Percentiles rank a stretch among this genome's conserved stretches.
Conservation (phyloP, 2,888 invertebrate species). For the Xestia ashworthii region DNA sequence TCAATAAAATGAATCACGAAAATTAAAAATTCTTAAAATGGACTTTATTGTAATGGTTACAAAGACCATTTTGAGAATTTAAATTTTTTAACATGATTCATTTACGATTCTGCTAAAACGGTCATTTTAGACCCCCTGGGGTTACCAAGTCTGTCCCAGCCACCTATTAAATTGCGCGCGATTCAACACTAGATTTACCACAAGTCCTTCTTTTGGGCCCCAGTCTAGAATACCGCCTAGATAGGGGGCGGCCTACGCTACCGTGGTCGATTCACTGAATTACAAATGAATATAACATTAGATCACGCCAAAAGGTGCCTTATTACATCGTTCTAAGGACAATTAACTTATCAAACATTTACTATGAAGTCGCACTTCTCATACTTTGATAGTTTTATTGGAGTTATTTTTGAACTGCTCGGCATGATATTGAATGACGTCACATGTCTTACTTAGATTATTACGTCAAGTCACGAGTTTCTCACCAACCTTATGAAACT, state of each 20-base stretch:
- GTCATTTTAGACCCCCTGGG: no score
- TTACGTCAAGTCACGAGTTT: constrained; percentile 15
- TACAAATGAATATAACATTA: background rate
- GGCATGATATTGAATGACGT: constrained; percentile 15
- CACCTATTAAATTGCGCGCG: background rate
- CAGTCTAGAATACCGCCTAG: background rate
- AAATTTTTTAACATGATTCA: no score
- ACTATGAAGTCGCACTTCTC: background rate
- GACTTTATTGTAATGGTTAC: no score
- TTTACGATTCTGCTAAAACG: no score
- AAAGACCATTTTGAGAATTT: no score
- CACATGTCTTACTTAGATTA: constrained; percentile 8
- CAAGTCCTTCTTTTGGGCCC: background rate
- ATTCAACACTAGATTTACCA: background rate
- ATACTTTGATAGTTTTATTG: constrained; percentile 35
- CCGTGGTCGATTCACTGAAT: background rate
- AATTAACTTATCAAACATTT: background rate
- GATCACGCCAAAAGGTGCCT: background rate
- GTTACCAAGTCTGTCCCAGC: background rate
- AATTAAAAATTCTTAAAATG: no score
- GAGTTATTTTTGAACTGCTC: background rate
- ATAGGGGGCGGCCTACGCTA: background rate
- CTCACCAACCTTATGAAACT: background rate
- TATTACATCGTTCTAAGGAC: background rate
- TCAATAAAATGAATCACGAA: no score